Percentiles rank a stretch among this genome's conserved stretches.
These are phyloP conservation scores for Oryctolagus cuniculus DNA, from an alignment of 2,113 vertebrate genomes.

Conservation along the genomic window mOryCun1.1 NC_091452.1:29879501-29880000, in stretches of 20 bases:
- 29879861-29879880: neutral
- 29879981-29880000: neutral
- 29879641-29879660: constrained; percentile 94
- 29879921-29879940: neutral
- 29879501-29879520: neutral
- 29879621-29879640: constrained; percentile 95
- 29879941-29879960: neutral
- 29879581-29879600: constrained; percentile 96
- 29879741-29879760: neutral
- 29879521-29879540: neutral
- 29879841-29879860: neutral
- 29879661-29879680: constrained; percentile 95
- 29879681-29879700: constrained; percentile 93
- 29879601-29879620: constrained; percentile 94
- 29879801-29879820: neutral
- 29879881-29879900: neutral
- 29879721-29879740: neutral
- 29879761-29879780: neutral
- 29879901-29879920: neutral
- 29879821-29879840: too few relatives aligned
- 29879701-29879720: constrained; percentile 91
- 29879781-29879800: neutral
- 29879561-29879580: constrained; percentile 90
- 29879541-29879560: too few relatives aligned
- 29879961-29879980: neutral